These are phyloP conservation scores for Drosophila imparisetae DNA, from an alignment of 2,888 invertebrate species.

Conservation along the genomic window DNA sequence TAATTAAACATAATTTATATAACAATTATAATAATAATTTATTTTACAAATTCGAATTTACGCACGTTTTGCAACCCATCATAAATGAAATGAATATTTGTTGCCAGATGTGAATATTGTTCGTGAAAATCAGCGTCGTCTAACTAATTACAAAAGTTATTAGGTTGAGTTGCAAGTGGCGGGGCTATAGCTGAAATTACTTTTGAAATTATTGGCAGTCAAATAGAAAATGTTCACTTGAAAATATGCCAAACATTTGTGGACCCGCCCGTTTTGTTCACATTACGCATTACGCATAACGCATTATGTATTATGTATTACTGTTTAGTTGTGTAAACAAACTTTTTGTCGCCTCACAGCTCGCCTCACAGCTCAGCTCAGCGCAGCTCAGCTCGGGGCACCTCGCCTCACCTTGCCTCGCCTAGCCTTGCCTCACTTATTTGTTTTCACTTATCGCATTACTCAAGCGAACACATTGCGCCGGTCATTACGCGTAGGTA, in stretches of 20 bases:
- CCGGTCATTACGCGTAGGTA: conserved; percentile 48
- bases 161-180: conserved; percentile 7
- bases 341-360: conserved; percentile 58
- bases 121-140: not conserved
- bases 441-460: conserved; percentile 76
- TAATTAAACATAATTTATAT: not conserved
- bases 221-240: conserved; percentile 37
- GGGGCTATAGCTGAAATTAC: conserved; percentile 18
- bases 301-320: conserved; percentile 37
- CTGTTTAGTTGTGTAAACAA: conserved; percentile 72
- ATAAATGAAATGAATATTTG: not conserved
- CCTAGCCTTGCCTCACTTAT: conserved; percentile 57
- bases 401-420: not conserved
- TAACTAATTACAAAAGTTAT: conserved; percentile 30
- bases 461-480: conserved; percentile 41
- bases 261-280: conserved; percentile 21
- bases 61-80: too few relatives aligned
- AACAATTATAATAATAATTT: not conserved
- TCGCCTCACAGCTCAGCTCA: not conserved
- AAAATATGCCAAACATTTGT: conserved; percentile 51
- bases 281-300: conserved; percentile 62
- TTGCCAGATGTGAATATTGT: conserved; percentile 11
- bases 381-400: not conserved
- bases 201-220: conserved; percentile 22
- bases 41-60: too few relatives aligned